Base-by-base conservation (phyloP, 1,140 invertebrate genomes). In the Polypedilum pembai region DNA sequence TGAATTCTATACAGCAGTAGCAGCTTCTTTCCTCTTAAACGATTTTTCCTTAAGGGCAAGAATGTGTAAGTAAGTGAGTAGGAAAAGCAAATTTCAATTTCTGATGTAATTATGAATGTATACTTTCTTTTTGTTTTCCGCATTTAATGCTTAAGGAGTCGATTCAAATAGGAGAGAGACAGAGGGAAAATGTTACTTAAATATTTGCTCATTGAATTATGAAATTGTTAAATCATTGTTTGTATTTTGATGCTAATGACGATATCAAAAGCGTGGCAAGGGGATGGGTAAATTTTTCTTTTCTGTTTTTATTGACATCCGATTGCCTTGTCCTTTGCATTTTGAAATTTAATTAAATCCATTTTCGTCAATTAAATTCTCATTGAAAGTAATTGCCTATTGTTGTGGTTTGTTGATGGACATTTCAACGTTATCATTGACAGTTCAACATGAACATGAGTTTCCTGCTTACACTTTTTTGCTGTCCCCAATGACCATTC, bases 311-410 rank as follows among this genome's bases (percentile, higher is more conserved):
- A 33, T 33, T 33, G 24, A 33, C 24, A 33, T 33, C 24, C 24
- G 24, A 33, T 33, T 33, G 24, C 24, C 24, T 33, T 33, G 24
- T 33, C 24, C 24, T 33, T 33, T 33, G 24, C 24, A 33, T 33
- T 33, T 33, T 33, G 24, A 33, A 33, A 33, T 33, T 33, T 33
- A 33, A 33, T 33, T 33, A 33, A 33, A 33, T 33, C 24, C 24
- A 33, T 33, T 33, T 33, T 33, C 24, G n/a, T 56, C 45, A 56
- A 56, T 56, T 56, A 56, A 56, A 56, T 56, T 56, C 45, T 56
- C 45, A 56, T 56, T n/a, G 45, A 56, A 56, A 56, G n/a, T 56
- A 56, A 56, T 56, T 56, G 45, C 45, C 45, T 15, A 15, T n/a
- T n/a, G n/a, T 33, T 33, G n/a, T 12, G 45, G 41, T 15, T 4